Base-by-base conservation (phyloP, 2,113 vertebrate genomes). In the Prolemur simus region DNA sequence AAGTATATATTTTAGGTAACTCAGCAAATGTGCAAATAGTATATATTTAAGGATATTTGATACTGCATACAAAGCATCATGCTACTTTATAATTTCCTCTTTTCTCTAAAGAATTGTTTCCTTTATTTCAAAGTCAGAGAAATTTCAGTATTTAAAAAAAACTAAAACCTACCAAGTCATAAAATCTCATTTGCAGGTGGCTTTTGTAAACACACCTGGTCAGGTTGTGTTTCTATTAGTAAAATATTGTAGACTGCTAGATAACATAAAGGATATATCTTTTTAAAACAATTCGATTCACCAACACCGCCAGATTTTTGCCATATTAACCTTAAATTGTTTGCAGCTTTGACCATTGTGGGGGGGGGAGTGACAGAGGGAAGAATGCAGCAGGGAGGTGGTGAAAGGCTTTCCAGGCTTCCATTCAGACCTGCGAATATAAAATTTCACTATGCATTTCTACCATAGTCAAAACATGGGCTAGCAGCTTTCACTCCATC, bases 41-140 rank as follows among this genome's bases (percentile, higher is more conserved):
- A 88, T 52, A 83, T 81, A 97, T 94, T 96, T 96, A 96, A 97
- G 97, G 89, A 84, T 95, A 98, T 94, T 86, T 78, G 97, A 32
- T 95, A 96, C 89, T 93, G 39, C 74, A 60, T 84, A 87, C 71
- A 97, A 87, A 93, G 13, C n/a, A 88, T 85, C 80, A 94, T 10
- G 42, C 49, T 64, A 68, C 54, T 32, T 95, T 89, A 83, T 91
- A 32, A 95, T 87, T 58, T 89, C 78, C 5, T 49, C 91, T 97
- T 96, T 96, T 66, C 37, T 63, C 69, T 91, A 87, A 91, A 89
- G 54, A 95, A 45, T 96, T 94, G 97, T 91, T 96, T 93, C 94
- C 42, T 77, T 86, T 93, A 94, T 85, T 90, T 93, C 95, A 94
- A 97, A 96, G 39, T 86, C 63, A 54, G 2, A 64, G 78, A 94